Evolutionary conservation across 2,797 vertebrate genomes (phyloP), one percentile per base, ranked within the genome.

Genomic region (Meriones psammophilus): DNA sequence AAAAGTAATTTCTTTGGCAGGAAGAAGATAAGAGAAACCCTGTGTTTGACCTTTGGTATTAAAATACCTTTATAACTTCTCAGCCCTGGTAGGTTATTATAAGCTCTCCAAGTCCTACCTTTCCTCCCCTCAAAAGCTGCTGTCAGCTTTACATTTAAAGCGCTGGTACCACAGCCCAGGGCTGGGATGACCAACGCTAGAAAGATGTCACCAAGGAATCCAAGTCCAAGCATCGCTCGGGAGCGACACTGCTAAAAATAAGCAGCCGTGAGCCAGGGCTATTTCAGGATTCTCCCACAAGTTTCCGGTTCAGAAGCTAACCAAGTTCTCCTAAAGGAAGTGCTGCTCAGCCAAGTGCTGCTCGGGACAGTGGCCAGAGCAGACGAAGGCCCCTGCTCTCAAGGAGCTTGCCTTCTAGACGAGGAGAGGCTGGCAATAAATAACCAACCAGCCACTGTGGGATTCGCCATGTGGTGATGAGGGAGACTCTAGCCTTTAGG

Each of bases 1-100:
- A 78, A 95, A 96, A 87, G 88, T 78, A 84, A 97, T 97, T 96
- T 97, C 92, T 96, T 77, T 36, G 20, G 64, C 73, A 68, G 85
- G 94, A 93, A 91, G 69, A 93, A 58, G 71, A 93, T 92, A 46
- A 95, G 92, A 79, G 79, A 87, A 97, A 69, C 14, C 0, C 15
- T 1, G n/a, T 42, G 79, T 89, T 73, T 96, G 94, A 95, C 69
- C 89, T 97, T 94, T 91, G 81, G n/a, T 78, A 88, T 91, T 94
- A 88, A 94, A 89, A 54, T 56, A 33, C 24, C 89, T 91, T 50
- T 66, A 39, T 20, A 6, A 93, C 87, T 74, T 78, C 66, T 93
- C 42, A 24, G 80, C 69, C 26, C 77, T 13, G 20, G 42, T 30
- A 20, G 77, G 39, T 71, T 90, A 64, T 83, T 62, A 76, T 4